phyloP scores from a whole-genome alignment of 2,888 invertebrate species.

The Ischnura elegans region DNA sequence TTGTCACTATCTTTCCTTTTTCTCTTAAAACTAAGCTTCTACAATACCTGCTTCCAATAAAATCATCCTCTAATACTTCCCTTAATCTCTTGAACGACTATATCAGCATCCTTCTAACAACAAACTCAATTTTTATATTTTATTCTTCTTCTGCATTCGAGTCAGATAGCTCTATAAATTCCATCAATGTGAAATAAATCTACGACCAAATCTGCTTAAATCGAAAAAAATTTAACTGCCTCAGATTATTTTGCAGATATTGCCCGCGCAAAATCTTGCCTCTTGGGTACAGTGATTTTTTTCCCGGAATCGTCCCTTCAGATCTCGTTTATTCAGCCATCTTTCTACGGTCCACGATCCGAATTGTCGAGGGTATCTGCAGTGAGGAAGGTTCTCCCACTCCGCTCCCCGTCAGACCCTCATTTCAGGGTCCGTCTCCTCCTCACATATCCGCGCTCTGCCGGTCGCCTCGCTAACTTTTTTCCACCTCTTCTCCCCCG shows the following conservation, averaged over 20 bases:
- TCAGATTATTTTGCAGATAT: not conserved
- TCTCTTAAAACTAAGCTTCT: not conserved
- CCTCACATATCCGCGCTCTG: not conserved
- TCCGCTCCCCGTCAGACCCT: not conserved
- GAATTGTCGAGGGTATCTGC: not conserved
- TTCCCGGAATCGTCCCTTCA: not conserved
- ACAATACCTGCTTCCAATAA: not conserved
- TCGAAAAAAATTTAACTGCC: not conserved
- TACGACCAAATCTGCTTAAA: too few relatives aligned
- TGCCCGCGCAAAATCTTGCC: not conserved
- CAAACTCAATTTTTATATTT: not conserved
- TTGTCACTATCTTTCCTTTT: not conserved
- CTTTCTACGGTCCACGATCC: not conserved
- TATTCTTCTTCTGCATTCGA: not conserved
- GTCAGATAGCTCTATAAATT: slow-evolving; percentile 18
- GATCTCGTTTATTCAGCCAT: not conserved
- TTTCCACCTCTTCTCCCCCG: not conserved
- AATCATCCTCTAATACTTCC: too few relatives aligned
- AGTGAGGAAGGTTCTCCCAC: not conserved
- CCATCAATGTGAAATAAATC: not conserved
- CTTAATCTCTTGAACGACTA: not conserved
- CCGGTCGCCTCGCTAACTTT: not conserved
- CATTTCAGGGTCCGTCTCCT: not conserved
- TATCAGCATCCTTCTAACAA: not conserved
- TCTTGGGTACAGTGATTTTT: not conserved